Percentiles rank a stretch among this genome's conserved stretches.
These are phyloP conservation scores for Amiota minor DNA, from an alignment of 2,888 invertebrate species.

Conservation along the genomic window DNA sequence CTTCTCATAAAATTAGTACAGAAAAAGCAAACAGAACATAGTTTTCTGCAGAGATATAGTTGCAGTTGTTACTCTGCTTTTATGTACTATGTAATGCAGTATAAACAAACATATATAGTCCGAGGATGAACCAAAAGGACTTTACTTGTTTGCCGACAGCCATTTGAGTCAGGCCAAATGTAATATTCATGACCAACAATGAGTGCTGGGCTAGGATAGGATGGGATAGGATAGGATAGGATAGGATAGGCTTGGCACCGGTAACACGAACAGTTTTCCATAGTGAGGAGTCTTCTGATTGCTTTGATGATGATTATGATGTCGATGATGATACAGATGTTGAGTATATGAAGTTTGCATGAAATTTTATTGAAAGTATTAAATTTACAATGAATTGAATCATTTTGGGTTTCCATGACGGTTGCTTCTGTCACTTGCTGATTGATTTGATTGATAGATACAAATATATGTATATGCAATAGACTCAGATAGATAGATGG, in stretches of 20 bases:
- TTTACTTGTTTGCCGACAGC: too few relatives aligned
- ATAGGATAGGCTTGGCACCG: background rate
- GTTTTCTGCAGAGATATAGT: too few relatives aligned
- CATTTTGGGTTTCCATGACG: background rate
- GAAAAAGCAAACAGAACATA: too few relatives aligned
- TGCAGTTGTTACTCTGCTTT: too few relatives aligned
- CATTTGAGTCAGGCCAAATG: constrained; percentile 17
- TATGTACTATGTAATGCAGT: too few relatives aligned
- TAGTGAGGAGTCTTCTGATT: background rate
- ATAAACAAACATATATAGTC: too few relatives aligned
- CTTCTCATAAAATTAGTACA: constrained; percentile 1
- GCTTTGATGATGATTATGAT: background rate
- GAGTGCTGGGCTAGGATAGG: background rate
- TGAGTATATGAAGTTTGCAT: constrained; percentile 4
- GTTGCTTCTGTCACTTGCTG: background rate
- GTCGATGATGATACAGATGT: background rate
- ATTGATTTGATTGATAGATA: constrained; percentile 12
- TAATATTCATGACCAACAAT: constrained; percentile 26
- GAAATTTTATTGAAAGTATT: constrained; percentile 8
- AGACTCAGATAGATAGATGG: too few relatives aligned
- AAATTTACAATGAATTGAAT: constrained; percentile 22
- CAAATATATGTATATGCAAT: too few relatives aligned
- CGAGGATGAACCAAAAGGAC: too few relatives aligned
- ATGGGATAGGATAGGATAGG: background rate
- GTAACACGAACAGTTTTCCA: background rate